A percentile compares a stretch with the other conserved stretches of the same genome.
phyloP scores from a whole-genome alignment of 1,140 invertebrate species.

The Chrysopa pallens region DNA sequence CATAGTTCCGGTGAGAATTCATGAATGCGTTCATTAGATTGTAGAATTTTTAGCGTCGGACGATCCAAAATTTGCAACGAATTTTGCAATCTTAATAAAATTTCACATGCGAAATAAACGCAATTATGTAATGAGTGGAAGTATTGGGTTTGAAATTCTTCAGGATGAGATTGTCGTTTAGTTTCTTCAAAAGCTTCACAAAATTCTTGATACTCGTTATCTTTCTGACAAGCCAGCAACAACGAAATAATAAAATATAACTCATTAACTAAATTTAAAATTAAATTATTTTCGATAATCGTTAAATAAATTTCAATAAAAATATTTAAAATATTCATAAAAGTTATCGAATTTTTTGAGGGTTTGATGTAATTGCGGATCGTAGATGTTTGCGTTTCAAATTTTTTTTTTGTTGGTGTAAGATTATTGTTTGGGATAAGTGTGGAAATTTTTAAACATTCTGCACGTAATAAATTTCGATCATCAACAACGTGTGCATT shows the following conservation, averaged over 20 bases:
- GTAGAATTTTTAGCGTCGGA: constrained; percentile 29
- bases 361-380: constrained; percentile 14
- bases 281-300: constrained; percentile 25
- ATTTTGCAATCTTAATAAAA: constrained; percentile 24
- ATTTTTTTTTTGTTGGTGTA: background rate
- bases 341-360: constrained; percentile 18
- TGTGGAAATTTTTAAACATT: constrained; percentile 11
- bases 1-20: constrained; percentile 27
- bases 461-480: constrained; percentile 9
- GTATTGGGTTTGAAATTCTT: constrained; percentile 14
- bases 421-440: constrained; percentile 2
- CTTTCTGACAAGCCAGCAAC: constrained; percentile 15
- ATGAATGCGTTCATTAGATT: constrained; percentile 29
- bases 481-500: constrained; percentile 5
- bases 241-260: constrained; percentile 37
- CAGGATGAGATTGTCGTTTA: constrained; percentile 3
- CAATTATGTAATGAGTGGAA: constrained; percentile 31
- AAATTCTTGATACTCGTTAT: background rate
- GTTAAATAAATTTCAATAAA: constrained; percentile 25
- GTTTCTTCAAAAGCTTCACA: constrained; percentile 6
- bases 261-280: constrained; percentile 35
- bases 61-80: constrained; percentile 32
- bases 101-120: constrained; percentile 36
- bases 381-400: constrained; percentile 2
- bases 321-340: constrained; percentile 21